Conservation (phyloP, 2,888 invertebrate species). For the Anthrax anthrax region DNA sequence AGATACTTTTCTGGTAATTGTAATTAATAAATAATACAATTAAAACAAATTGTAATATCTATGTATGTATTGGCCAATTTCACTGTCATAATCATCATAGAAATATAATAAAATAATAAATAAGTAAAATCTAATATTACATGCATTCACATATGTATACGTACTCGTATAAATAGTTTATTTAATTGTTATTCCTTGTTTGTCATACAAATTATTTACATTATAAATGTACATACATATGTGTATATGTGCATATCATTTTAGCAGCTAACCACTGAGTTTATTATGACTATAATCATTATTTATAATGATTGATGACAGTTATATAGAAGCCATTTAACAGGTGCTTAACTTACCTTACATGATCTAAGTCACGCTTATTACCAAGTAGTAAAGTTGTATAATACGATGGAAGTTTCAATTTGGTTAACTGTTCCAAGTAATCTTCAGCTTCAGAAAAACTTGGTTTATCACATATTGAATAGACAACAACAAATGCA, state of each 20-base stretch:
- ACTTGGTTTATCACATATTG: conserved; percentile 60
- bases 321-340: background rate
- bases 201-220: no score
- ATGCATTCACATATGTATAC: no score
- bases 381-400: conserved; percentile 66
- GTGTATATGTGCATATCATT: no score
- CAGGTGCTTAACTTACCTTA: conserved; percentile 39
- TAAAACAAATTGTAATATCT: background rate
- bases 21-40: background rate
- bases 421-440: conserved; percentile 52
- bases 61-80: background rate
- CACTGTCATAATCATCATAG: background rate
- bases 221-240: no score
- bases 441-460: conserved; percentile 61
- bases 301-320: background rate
- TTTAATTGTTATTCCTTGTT: no score
- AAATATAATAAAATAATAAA: background rate
- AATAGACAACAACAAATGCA: conserved; percentile 69
- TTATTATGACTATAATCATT: no score
- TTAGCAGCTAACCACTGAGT: no score
- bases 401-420: conserved; percentile 59
- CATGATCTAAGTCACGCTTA: conserved; percentile 67
- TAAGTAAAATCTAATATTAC: background rate
- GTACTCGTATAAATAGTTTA: no score
- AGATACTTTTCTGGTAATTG: conserved; percentile 50